A percentile compares a stretch with the other conserved stretches of the same genome.
Conservation (phyloP, 2,113 vertebrate species). For the Bubo blakistoni region DNA sequence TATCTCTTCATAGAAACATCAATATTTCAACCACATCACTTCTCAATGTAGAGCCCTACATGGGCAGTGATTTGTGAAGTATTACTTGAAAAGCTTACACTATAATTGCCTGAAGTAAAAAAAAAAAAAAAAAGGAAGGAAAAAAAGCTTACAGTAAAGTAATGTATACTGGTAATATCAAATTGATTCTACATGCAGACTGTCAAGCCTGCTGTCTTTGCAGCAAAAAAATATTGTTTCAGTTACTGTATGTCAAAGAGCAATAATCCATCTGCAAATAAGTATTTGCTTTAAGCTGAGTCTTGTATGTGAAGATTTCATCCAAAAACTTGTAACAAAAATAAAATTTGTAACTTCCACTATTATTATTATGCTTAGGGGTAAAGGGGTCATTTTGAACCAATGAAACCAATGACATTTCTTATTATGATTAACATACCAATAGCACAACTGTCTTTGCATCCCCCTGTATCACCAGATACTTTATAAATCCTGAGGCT, state of each 20-base stretch:
- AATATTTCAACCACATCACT: slow-evolving; percentile 59
- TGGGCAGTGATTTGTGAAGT: slow-evolving; percentile 58
- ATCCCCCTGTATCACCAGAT: neutral
- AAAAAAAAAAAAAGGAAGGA: neutral
- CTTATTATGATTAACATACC: neutral
- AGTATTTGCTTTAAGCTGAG: neutral
- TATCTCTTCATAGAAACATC: slow-evolving; percentile 42
- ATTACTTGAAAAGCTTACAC: slow-evolving; percentile 2
- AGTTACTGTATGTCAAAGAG: slow-evolving; percentile 59
- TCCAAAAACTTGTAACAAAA: neutral
- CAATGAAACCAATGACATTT: neutral
- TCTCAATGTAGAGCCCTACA: neutral
- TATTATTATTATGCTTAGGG: neutral
- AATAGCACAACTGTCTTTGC: neutral
- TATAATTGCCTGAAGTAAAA: neutral
- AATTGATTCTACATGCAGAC: slow-evolving; percentile 55
- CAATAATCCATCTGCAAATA: slow-evolving; percentile 65
- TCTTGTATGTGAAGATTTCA: neutral
- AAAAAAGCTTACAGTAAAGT: slow-evolving; percentile 6
- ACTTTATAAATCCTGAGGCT: neutral
- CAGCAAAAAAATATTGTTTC: slow-evolving; percentile 51
- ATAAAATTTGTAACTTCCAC: neutral
- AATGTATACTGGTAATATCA: slow-evolving; percentile 47
- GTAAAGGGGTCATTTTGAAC: neutral
- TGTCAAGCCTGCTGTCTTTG: slow-evolving; percentile 62